Conservation (phyloP, 1,140 invertebrate genomes). For the Drosophila pseudoobscura region DNA sequence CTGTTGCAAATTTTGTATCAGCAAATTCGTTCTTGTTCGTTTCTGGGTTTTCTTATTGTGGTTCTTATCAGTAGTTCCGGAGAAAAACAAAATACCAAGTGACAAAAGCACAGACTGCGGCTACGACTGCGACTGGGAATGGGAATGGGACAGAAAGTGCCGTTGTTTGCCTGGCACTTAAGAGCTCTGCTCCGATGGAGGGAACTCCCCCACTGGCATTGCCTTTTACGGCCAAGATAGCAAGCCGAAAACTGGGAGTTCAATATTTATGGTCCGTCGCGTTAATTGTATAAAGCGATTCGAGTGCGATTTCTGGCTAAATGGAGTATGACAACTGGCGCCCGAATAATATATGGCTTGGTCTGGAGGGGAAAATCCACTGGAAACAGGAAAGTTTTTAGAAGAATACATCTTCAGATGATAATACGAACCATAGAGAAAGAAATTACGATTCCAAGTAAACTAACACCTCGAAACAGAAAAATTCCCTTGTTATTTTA, state of each 20-base stretch:
- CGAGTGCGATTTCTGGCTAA: constrained; percentile 10
- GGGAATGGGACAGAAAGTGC: constrained; percentile 12
- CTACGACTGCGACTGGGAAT: no score
- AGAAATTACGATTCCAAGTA: not conserved
- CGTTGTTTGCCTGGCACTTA: constrained; percentile 46
- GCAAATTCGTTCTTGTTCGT: constrained; percentile 11
- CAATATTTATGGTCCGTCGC: constrained; percentile 38
- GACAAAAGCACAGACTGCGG: constrained; percentile 7
- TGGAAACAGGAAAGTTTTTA: no score
- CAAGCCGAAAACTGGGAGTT: constrained; percentile 15
- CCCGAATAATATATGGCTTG: not conserved
- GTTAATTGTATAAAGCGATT: constrained; percentile 9
- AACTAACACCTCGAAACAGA: no score
- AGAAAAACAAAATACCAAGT: constrained; percentile 57
- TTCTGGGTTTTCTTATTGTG: constrained; percentile 34
- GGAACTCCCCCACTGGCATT: constrained; percentile 53
- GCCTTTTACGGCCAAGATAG: constrained; percentile 48
- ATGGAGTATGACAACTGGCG: not conserved
- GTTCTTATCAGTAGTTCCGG: constrained; percentile 62
- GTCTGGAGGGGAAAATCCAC: not conserved
- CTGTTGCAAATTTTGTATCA: constrained; percentile 48
- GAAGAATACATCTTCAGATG: no score
- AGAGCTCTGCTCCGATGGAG: constrained; percentile 19
- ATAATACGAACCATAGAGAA: no score
- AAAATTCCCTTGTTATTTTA: no score